phyloP scores from a whole-genome alignment of 2,113 vertebrate species.

The Phylloscopus trochilus region DNA sequence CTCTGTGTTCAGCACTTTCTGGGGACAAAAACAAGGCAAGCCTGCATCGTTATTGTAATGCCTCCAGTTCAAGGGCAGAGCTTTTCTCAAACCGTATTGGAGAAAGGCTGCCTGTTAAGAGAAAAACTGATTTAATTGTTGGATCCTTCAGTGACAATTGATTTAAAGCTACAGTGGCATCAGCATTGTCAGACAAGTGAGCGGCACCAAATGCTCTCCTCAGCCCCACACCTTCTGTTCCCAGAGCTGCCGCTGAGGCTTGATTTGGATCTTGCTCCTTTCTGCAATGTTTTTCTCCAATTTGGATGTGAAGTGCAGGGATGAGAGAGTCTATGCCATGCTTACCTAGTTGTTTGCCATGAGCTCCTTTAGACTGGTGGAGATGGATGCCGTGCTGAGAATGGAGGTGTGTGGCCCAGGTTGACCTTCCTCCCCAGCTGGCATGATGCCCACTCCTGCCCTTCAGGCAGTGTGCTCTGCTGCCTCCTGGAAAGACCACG shows the following conservation, averaged over 20 bases:
- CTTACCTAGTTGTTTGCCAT: rapidly evolving
- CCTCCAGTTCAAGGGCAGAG: background rate
- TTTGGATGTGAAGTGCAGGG: background rate
- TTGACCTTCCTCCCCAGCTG: background rate
- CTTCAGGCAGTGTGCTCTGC: background rate
- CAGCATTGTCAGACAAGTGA: background rate
- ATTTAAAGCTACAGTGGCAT: background rate
- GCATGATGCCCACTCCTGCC: background rate
- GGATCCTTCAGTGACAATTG: background rate
- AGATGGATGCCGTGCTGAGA: background rate
- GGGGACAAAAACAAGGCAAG: background rate
- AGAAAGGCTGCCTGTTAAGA: background rate
- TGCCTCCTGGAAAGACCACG: rapidly evolving
- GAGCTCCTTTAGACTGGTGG: background rate
- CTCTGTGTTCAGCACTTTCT: background rate
- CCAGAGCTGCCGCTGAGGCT: background rate
- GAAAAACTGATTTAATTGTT: background rate
- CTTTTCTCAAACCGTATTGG: background rate
- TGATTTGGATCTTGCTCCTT: background rate
- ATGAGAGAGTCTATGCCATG: background rate
- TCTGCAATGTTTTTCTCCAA: background rate
- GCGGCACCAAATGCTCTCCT: background rate
- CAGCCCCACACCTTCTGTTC: background rate
- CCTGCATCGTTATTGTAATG: background rate
- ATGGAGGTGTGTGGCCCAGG: background rate